Evolutionary conservation across 2,113 vertebrate species (phyloP).

Genomic region (Chrysemys picta): DNA sequence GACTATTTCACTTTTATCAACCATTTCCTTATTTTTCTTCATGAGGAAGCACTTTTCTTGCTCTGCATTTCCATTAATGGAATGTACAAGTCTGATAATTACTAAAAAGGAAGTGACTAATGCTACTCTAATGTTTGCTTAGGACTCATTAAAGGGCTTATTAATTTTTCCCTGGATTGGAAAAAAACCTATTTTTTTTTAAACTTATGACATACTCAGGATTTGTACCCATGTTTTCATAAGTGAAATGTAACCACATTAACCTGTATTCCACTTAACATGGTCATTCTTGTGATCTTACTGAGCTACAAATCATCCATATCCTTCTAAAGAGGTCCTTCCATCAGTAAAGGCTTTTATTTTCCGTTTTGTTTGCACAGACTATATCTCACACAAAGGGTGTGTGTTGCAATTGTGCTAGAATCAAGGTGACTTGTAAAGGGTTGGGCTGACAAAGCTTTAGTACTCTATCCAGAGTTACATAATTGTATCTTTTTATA

Average conservation of each 20-base stretch:
- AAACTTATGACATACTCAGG: conserved; percentile 51
- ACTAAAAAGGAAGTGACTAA: conserved; percentile 61
- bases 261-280: conserved; percentile 54
- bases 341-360: neutral
- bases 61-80: conserved; percentile 64
- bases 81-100: conserved; percentile 67
- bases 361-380: neutral
- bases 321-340: conserved; percentile 10
- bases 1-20: conserved; percentile 35
- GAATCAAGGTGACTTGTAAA: neutral
- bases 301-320: conserved; percentile 48
- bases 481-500: neutral
- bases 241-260: conserved; percentile 23
- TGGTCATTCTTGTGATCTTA: conserved; percentile 18
- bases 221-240: conserved; percentile 20
- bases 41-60: conserved; percentile 56
- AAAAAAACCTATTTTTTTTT: conserved; percentile 61
- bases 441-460: neutral
- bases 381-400: rapidly evolving
- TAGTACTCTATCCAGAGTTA: neutral
- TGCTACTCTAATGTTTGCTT: conserved; percentile 66
- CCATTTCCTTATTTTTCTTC: conserved; percentile 60
- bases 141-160: conserved; percentile 59
- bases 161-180: conserved; percentile 55
- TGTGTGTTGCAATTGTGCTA: neutral